phyloP scores from a whole-genome alignment of 2,888 invertebrate species.

The Tetropium fuscum region DNA sequence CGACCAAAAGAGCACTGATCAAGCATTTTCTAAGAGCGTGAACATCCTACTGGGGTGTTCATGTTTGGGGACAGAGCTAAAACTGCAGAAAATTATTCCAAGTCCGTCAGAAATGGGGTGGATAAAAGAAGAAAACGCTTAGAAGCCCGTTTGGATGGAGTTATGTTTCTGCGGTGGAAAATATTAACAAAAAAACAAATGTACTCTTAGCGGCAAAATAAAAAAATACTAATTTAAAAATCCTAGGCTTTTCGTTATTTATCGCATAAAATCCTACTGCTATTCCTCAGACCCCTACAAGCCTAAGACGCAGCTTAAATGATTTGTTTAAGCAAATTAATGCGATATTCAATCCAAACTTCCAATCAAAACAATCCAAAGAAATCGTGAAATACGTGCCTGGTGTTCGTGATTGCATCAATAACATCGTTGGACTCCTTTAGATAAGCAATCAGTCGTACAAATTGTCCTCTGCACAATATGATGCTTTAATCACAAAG shows the following conservation, averaged over 20 bases:
- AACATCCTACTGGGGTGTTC: too few species aligned
- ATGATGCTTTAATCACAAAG: not conserved
- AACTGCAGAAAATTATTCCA: too few species aligned
- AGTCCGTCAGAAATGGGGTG: not conserved
- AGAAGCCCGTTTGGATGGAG: not conserved
- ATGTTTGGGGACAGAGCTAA: not conserved
- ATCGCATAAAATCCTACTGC: not conserved
- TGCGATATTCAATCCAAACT: too few species aligned
- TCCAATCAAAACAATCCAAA: too few species aligned
- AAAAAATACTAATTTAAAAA: not conserved
- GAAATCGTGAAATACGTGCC: not conserved
- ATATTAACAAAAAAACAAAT: too few species aligned
- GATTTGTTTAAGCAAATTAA: not conserved
- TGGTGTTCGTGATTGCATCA: not conserved
- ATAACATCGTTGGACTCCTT: not conserved
- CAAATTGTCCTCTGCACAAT: not conserved
- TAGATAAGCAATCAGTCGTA: not conserved
- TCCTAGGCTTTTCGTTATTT: not conserved
- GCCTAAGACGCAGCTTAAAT: not conserved
- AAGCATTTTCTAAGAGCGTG: too few species aligned
- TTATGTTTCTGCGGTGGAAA: not conserved
- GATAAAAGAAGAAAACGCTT: not conserved
- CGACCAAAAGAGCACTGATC: too few species aligned
- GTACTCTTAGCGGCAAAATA: not conserved
- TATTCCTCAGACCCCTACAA: not conserved